These are phyloP conservation scores for Salvator merianae DNA, from an alignment of 2,113 vertebrate genomes.

Conservation along the genomic window DNA sequence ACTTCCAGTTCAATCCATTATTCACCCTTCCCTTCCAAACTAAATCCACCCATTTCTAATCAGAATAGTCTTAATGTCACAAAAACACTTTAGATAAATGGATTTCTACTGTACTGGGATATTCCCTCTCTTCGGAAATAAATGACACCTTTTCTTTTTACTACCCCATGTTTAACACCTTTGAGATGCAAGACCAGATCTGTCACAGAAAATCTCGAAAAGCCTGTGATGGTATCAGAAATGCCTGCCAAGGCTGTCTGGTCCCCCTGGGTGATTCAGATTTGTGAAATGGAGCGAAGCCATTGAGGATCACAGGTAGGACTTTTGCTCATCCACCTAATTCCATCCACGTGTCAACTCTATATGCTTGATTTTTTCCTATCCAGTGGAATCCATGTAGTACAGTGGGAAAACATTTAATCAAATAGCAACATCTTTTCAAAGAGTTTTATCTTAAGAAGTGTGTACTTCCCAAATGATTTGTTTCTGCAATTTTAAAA, in stretches of 20 bases:
- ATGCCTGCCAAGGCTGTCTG: background rate
- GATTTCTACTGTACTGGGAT: slow-evolving; percentile 9
- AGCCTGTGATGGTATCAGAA: slow-evolving; percentile 10
- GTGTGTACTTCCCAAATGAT: slow-evolving; percentile 26
- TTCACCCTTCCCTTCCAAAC: background rate
- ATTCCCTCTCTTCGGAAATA: slow-evolving; percentile 47
- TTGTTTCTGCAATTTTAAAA: slow-evolving; percentile 43
- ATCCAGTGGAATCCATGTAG: slow-evolving; percentile 30
- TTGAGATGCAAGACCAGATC: slow-evolving; percentile 6
- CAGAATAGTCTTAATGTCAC: slow-evolving; percentile 14
- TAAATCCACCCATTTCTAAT: slow-evolving; percentile 2
- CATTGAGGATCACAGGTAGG: slow-evolving; percentile 14
- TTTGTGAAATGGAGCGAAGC: slow-evolving; percentile 40
- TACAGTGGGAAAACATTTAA: slow-evolving; percentile 37
- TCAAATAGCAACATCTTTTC: slow-evolving; percentile 33
- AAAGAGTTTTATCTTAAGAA: slow-evolving; percentile 1
- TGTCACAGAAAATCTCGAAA: background rate
- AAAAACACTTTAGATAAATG: background rate
- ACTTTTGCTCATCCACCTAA: slow-evolving; percentile 33
- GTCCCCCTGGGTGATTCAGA: slow-evolving; percentile 2
- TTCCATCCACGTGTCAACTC: slow-evolving; percentile 37
- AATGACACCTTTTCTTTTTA: slow-evolving; percentile 9
- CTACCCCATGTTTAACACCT: slow-evolving; percentile 26
- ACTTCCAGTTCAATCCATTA: background rate
- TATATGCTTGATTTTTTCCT: slow-evolving; percentile 24